A percentile compares a stretch with the other conserved stretches of the same genome.
phyloP scores from a whole-genome alignment of 2,797 vertebrate species.

The Gouania willdenowi region DNA sequence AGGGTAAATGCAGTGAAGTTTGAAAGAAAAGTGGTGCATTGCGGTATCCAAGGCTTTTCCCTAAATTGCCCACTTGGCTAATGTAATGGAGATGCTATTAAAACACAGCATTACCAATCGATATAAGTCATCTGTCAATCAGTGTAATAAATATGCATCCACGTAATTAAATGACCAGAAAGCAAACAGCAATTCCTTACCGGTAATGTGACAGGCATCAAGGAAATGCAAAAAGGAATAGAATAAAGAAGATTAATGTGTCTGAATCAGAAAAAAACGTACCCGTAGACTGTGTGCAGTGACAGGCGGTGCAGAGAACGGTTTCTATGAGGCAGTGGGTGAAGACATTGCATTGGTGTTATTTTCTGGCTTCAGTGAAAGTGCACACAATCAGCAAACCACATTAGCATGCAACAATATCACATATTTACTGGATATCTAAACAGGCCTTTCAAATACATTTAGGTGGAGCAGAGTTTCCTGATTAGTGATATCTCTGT shows the following conservation, averaged over 20 bases:
- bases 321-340: slow-evolving; percentile 55
- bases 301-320: slow-evolving; percentile 64
- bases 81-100: slow-evolving; percentile 53
- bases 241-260: slow-evolving; percentile 40
- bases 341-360: slow-evolving; percentile 24
- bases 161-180: slow-evolving; percentile 54
- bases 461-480: slow-evolving; percentile 61
- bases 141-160: slow-evolving; percentile 38
- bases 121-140: slow-evolving; percentile 42
- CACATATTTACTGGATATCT: slow-evolving; percentile 23
- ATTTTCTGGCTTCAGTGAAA: slow-evolving; percentile 5
- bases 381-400: slow-evolving; percentile 1
- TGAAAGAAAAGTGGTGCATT: slow-evolving; percentile 37
- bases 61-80: slow-evolving; percentile 41
- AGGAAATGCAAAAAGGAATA: slow-evolving; percentile 37
- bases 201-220: slow-evolving; percentile 43
- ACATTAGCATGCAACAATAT: slow-evolving; percentile 25
- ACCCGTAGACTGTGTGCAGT: slow-evolving; percentile 63
- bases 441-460: slow-evolving; percentile 36
- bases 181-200: slow-evolving; percentile 54
- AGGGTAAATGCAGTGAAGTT: slow-evolving; percentile 12
- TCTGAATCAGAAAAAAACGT: slow-evolving; percentile 47
- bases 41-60: slow-evolving; percentile 30
- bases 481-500: slow-evolving; percentile 31
- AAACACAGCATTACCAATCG: slow-evolving; percentile 42